These are phyloP conservation scores for Thera obeliscata DNA, from an alignment of 2,888 invertebrate species.

Conservation along the genomic window DNA sequence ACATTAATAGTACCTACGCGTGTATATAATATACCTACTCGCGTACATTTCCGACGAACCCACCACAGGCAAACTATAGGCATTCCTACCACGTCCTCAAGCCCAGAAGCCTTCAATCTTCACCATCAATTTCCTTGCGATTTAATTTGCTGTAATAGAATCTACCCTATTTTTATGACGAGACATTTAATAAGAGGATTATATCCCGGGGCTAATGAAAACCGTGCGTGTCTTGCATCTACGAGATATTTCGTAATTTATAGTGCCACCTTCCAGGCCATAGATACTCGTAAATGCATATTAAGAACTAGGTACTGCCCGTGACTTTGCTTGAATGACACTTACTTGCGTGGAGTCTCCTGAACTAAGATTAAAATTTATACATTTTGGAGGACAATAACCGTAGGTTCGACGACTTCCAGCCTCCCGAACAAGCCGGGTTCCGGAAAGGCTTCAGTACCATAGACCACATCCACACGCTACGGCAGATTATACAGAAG, in stretches of 20 bases:
- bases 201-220: constrained; percentile 41
- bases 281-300: neutral
- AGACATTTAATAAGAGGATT: constrained; percentile 36
- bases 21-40: too few species aligned
- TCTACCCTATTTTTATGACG: constrained; percentile 30
- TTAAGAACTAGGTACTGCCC: neutral
- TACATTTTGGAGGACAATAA: too few species aligned
- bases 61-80: neutral
- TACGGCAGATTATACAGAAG: too few species aligned
- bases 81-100: constrained; percentile 18
- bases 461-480: too few species aligned
- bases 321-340: neutral
- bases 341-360: neutral
- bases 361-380: too few species aligned
- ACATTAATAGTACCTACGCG: too few species aligned
- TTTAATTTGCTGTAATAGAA: constrained; percentile 23
- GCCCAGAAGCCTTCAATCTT: constrained; percentile 19
- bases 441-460: too few species aligned
- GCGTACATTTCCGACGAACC: too few species aligned
- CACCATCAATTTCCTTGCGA: constrained; percentile 22
- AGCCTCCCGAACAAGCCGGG: too few species aligned
- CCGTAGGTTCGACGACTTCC: too few species aligned
- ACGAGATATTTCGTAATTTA: constrained; percentile 18
- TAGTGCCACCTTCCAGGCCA: neutral
- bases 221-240: constrained; percentile 41